Evolutionary conservation across 1,140 invertebrate genomes (phyloP).

Genomic region (Cyphomyrmex costatus): DNA sequence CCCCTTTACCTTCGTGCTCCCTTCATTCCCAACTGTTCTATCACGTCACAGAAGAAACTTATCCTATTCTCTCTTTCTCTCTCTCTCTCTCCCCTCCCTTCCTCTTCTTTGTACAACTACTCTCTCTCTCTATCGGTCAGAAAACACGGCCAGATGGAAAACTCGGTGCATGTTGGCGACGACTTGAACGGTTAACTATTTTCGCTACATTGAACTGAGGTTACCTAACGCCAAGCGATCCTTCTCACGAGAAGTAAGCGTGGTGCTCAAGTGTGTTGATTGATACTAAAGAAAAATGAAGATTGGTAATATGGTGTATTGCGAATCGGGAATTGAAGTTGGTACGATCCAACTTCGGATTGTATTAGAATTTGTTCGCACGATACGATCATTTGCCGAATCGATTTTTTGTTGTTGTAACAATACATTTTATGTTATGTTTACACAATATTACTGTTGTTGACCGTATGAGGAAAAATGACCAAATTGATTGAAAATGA

Average conservation of each 20-base stretch:
- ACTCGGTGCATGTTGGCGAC: conserved; percentile 30
- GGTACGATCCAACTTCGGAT: background rate
- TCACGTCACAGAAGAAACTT: conserved; percentile 55
- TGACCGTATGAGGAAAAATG: no score
- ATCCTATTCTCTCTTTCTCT: conserved; percentile 40
- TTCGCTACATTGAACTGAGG: conserved; percentile 43
- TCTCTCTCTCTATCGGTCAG: conserved; percentile 1
- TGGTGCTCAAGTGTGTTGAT: conserved; percentile 9
- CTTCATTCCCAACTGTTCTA: conserved; percentile 33
- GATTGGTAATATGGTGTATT: background rate
- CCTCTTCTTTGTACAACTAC: background rate
- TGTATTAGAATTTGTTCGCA: no score
- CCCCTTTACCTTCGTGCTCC: conserved; percentile 17
- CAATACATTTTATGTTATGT: no score
- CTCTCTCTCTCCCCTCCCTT: conserved; percentile 15
- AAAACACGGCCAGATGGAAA: conserved; percentile 53
- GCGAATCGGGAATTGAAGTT: background rate
- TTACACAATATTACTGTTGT: no score
- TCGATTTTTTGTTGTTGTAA: no score
- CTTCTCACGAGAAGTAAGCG: background rate
- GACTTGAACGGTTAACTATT: conserved; percentile 34
- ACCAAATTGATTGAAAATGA: no score
- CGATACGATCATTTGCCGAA: no score
- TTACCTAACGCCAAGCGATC: conserved; percentile 16
- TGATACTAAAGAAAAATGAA: conserved; percentile 14